phyloP scores from a whole-genome alignment of 2,888 invertebrate species.

The Thereva nobilitata region DNA sequence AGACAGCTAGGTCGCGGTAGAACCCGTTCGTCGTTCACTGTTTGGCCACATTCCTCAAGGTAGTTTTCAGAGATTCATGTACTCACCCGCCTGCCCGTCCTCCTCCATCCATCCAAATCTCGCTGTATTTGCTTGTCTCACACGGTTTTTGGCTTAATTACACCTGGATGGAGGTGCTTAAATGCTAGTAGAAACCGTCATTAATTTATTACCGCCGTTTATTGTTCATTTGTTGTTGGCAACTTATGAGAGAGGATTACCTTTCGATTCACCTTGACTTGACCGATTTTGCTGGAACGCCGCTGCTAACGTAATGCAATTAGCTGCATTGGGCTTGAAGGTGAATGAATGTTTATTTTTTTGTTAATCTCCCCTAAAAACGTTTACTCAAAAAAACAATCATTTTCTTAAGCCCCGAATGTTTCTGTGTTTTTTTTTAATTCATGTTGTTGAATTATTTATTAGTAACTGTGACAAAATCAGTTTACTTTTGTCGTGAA shows the following conservation, averaged over 20 bases:
- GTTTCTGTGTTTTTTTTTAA: no score
- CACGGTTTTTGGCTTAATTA: no score
- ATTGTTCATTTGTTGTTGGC: conserved; percentile 1
- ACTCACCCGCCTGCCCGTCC: no score
- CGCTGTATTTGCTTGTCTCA: no score
- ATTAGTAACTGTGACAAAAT: no score
- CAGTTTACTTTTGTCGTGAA: no score
- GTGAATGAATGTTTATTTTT: background rate
- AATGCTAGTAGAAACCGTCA: conserved; percentile 11
- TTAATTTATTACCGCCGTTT: conserved; percentile 12
- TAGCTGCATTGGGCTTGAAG: background rate
- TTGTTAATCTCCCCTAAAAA: background rate
- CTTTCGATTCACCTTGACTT: conserved; percentile 8
- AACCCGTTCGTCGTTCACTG: background rate
- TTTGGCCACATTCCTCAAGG: conserved; percentile 8
- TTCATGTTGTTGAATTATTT: no score
- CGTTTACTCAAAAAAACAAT: no score
- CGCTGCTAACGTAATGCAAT: background rate
- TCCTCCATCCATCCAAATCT: no score
- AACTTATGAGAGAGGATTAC: conserved; percentile 1
- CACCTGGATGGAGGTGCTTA: background rate
- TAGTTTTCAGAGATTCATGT: background rate
- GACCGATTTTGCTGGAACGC: background rate
- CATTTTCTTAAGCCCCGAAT: no score
- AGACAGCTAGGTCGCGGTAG: background rate